These are phyloP conservation scores for Poeciliopsis prolifica DNA, from an alignment of 2,113 vertebrate species.

Conservation along the genomic window DNA sequence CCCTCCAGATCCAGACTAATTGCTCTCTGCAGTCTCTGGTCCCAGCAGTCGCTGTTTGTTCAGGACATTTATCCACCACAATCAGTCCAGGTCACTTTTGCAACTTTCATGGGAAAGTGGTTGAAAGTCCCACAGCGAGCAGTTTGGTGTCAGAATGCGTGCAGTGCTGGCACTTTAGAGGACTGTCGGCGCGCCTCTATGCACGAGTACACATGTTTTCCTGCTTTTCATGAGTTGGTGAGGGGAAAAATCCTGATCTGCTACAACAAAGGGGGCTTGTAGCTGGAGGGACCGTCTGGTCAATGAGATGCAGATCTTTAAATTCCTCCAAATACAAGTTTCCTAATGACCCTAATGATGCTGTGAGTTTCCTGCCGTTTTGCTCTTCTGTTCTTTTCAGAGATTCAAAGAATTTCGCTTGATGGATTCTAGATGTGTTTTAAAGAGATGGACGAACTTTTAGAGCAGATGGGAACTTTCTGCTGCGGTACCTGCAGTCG, in stretches of 20 bases:
- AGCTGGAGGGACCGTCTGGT: slow-evolving; percentile 69
- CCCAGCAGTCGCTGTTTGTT: slow-evolving; percentile 60
- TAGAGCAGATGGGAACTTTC: slow-evolving; percentile 19
- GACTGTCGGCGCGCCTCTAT: slow-evolving; percentile 9
- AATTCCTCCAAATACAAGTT: slow-evolving; percentile 73
- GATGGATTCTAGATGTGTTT: slow-evolving; percentile 38
- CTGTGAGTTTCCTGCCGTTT: slow-evolving; percentile 43
- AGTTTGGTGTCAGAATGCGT: background rate
- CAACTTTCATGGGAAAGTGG: slow-evolving; percentile 70
- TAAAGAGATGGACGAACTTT: slow-evolving; percentile 10
- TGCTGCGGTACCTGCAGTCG: slow-evolving; percentile 64
- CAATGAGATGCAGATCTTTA: slow-evolving; percentile 80
- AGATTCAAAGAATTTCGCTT: slow-evolving; percentile 60
- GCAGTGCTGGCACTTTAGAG: background rate
- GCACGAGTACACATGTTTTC: slow-evolving; percentile 31
- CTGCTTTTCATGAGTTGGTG: slow-evolving; percentile 17
- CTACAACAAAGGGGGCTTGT: slow-evolving; percentile 52
- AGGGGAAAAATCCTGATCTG: slow-evolving; percentile 52
- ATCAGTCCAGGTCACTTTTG: slow-evolving; percentile 67
- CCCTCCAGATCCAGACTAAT: slow-evolving; percentile 52
- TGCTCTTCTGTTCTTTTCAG: slow-evolving; percentile 36
- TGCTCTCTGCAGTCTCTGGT: slow-evolving; percentile 58
- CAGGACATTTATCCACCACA: slow-evolving; percentile 58
- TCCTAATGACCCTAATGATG: slow-evolving; percentile 66
- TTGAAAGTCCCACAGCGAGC: slow-evolving; percentile 43